These are phyloP conservation scores for Bombyx huttoni DNA, from an alignment of 2,888 invertebrate genomes.

Conservation along the genomic window DNA sequence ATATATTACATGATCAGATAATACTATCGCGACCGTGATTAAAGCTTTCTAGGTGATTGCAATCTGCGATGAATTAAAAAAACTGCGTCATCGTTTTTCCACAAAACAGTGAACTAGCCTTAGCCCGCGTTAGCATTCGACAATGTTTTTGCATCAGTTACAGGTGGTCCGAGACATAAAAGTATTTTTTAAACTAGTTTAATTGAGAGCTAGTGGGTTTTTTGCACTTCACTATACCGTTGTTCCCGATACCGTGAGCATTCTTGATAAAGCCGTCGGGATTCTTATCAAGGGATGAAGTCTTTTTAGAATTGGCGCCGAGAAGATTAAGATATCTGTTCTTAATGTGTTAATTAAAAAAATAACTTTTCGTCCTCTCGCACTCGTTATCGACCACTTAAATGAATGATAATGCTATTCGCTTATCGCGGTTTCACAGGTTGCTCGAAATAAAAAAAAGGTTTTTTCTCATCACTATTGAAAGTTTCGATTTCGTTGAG, in stretches of 20 bases:
- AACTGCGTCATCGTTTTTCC: not conserved
- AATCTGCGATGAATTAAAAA: not conserved
- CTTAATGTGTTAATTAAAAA: slow-evolving; percentile 70
- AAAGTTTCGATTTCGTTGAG: not conserved
- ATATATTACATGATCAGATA: no score
- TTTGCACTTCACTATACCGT: slow-evolving; percentile 51
- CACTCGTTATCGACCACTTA: slow-evolving; percentile 58
- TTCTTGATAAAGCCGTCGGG: slow-evolving; percentile 53
- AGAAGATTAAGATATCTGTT: slow-evolving; percentile 63
- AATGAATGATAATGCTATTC: slow-evolving; percentile 39
- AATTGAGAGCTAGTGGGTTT: slow-evolving; percentile 39
- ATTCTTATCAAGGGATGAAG: slow-evolving; percentile 56
- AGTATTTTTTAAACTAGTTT: slow-evolving; percentile 35
- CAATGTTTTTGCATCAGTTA: not conserved
- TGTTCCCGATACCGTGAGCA: slow-evolving; percentile 38
- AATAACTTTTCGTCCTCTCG: slow-evolving; percentile 44
- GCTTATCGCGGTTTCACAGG: slow-evolving; percentile 60
- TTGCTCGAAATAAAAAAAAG: slow-evolving; percentile 8
- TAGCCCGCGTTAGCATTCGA: not conserved
- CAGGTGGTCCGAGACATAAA: slow-evolving; percentile 37
- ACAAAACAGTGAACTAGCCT: not conserved
- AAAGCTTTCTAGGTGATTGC: no score
- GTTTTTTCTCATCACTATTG: not conserved
- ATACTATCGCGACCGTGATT: no score
- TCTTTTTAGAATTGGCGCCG: slow-evolving; percentile 66